Conservation (phyloP, 2,888 invertebrate species). For the Deroplatys truncata region DNA sequence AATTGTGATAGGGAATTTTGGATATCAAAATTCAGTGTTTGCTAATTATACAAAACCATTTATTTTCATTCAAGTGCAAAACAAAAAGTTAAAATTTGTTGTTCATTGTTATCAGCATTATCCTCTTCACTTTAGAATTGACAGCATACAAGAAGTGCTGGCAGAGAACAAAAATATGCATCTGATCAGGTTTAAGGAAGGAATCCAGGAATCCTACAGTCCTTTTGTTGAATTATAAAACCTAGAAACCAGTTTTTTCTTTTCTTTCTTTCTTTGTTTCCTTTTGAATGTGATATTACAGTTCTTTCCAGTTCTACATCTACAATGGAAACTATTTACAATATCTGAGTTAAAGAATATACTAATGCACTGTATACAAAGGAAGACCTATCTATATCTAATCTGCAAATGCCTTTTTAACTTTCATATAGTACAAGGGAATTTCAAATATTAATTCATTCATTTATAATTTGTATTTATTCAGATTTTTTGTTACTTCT, state of each 20-base stretch:
- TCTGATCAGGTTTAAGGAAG: neutral
- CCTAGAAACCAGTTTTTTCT: neutral
- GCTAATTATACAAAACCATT: too few species aligned
- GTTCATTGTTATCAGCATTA: neutral
- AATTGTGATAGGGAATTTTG: too few species aligned
- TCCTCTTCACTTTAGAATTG: neutral
- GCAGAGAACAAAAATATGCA: neutral
- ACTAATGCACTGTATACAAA: slow-evolving; percentile 30
- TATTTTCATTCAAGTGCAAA: too few species aligned
- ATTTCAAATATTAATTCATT: slow-evolving; percentile 8
- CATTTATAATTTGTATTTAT: neutral
- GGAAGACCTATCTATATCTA: slow-evolving; percentile 31
- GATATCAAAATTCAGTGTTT: too few species aligned
- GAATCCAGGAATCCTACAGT: neutral
- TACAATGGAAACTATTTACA: slow-evolving; percentile 31
- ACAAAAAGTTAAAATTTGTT: too few species aligned
- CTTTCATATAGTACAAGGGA: slow-evolving; percentile 23
- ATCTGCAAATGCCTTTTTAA: slow-evolving; percentile 23
- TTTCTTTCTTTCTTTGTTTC: slow-evolving; percentile 30
- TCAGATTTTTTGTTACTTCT: neutral
- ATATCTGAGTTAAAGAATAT: slow-evolving; percentile 29
- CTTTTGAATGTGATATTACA: slow-evolving; percentile 30
- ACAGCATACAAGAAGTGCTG: neutral
- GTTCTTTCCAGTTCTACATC: slow-evolving; percentile 31
- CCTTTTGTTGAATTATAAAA: neutral